Evolutionary conservation across 2,888 invertebrate species (phyloP), one percentile per base, ranked within the genome.

Genomic region (Lepidocyrtinus sp.): DNA sequence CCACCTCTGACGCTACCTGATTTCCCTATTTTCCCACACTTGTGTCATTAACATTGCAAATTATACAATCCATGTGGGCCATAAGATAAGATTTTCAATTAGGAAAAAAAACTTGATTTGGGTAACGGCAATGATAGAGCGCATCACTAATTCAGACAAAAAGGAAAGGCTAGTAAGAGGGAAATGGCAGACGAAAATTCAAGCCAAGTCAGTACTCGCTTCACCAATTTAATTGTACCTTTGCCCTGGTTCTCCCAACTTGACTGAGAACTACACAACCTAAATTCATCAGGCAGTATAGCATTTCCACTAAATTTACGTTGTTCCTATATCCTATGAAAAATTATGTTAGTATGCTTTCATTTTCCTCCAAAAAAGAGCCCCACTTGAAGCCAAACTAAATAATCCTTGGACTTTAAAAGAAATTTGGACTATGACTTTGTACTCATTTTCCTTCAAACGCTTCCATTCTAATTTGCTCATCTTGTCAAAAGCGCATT

Each of bases 391-490:
- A 15, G 22, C 46, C 17, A 22, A 7, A 46, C 55, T 68, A 65
- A 36, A 72, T 55, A 25, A 72, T 72, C 72, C 72, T 72, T 72
- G 72, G 61, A 62, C 72, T 72, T 36, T 62, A 72, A 55, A 73
- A 73, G 63, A n/a, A n/a, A n/a, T n/a, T n/a, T 73, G 64, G 73
- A 73, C 64, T 65, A 27, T 24, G 73, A 73, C 73, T 73, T 73
- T 73, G 73, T 73, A 55, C 73, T 50, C 73, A 65, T 63, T 73
- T 73, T 63, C 26, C 17, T n/a, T n/a, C n/a, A n/a, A n/a, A n/a
- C n/a, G 12, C 36, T 36, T 36, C 36, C 36, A 36, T 36, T 36
- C 36, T 36, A 36, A 36, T 36, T 36, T 36, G 36, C 36, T 36
- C 36, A 36, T 36, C 36, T 12, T 36, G 36, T 36, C 36, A 36